phyloP scores from a whole-genome alignment of 1,140 invertebrate genomes.

The Nasonia giraulti region DNA sequence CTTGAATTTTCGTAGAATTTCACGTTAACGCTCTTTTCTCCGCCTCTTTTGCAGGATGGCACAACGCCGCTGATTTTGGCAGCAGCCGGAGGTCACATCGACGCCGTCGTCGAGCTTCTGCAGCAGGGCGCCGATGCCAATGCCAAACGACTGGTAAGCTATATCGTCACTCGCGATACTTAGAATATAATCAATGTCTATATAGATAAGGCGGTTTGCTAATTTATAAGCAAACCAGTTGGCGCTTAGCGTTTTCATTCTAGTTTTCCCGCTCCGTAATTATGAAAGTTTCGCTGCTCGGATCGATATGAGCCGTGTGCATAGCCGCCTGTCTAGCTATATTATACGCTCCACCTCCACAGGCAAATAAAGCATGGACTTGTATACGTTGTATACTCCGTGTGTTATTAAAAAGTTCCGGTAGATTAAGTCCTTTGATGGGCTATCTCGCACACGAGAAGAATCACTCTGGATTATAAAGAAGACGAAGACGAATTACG shows the following conservation, averaged over 20 bases:
- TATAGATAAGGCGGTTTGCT: no score
- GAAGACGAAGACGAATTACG: neutral
- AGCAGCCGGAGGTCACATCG: conserved; percentile 89
- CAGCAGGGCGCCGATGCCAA: conserved; percentile 92
- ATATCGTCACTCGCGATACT: conserved; percentile 32
- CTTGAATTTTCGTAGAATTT: no score
- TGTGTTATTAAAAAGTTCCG: neutral
- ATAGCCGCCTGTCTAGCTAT: neutral
- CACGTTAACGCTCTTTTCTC: neutral
- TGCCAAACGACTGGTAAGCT: conserved; percentile 84
- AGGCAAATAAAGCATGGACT: no score
- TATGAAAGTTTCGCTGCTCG: neutral
- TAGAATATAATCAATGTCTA: no score
- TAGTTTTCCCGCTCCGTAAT: neutral
- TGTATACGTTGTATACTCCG: neutral
- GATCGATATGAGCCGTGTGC: neutral
- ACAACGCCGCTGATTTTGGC: conserved; percentile 94
- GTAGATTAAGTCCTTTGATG: neutral
- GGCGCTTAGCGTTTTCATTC: neutral
- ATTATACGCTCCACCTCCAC: neutral
- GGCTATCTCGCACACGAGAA: no score
- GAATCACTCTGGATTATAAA: neutral
- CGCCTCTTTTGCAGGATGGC: conserved; percentile 82
- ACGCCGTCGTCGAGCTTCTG: conserved; percentile 89
- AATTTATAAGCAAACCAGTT: no score